These are phyloP conservation scores for Archivesica marissinica DNA, from an alignment of 1,140 invertebrate genomes.

Conservation along the genomic window DNA sequence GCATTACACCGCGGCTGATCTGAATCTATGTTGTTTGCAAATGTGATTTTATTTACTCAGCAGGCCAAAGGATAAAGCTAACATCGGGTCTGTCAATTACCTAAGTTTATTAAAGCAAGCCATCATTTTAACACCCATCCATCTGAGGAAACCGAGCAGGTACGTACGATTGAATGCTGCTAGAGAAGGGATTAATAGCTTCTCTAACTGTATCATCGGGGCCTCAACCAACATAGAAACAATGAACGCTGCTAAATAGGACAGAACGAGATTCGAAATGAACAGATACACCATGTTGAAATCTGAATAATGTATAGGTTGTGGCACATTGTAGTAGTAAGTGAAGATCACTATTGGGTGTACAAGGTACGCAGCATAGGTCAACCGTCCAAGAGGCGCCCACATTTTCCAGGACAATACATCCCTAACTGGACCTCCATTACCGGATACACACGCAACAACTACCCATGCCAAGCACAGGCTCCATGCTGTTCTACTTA, in stretches of 20 bases:
- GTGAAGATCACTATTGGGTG: slow-evolving; percentile 86
- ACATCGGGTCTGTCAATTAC: too few species aligned
- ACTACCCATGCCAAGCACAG: slow-evolving; percentile 45
- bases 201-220: slow-evolving; percentile 61
- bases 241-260: slow-evolving; percentile 44
- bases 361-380: slow-evolving; percentile 95
- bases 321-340: slow-evolving; percentile 27
- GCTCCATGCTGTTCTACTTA: slow-evolving; percentile 7
- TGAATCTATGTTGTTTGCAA: too few species aligned
- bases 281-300: slow-evolving; percentile 55
- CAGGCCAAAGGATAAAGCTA: too few species aligned
- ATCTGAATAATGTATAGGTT: slow-evolving; percentile 43
- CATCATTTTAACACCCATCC: too few species aligned
- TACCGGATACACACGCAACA: slow-evolving; percentile 39
- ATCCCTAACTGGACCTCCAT: slow-evolving; percentile 87
- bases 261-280: slow-evolving; percentile 32
- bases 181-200: slow-evolving; percentile 1
- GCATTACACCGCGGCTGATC: too few species aligned
- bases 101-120: too few species aligned
- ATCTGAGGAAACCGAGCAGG: too few species aligned
- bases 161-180: too few species aligned
- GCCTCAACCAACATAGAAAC: slow-evolving; percentile 61
- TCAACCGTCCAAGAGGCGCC: slow-evolving; percentile 92
- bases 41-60: too few species aligned
- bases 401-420: slow-evolving; percentile 91